Evolutionary conservation across 1,140 invertebrate species (phyloP), one percentile per base, ranked within the genome.

Genomic region (Planococcus citri): DNA sequence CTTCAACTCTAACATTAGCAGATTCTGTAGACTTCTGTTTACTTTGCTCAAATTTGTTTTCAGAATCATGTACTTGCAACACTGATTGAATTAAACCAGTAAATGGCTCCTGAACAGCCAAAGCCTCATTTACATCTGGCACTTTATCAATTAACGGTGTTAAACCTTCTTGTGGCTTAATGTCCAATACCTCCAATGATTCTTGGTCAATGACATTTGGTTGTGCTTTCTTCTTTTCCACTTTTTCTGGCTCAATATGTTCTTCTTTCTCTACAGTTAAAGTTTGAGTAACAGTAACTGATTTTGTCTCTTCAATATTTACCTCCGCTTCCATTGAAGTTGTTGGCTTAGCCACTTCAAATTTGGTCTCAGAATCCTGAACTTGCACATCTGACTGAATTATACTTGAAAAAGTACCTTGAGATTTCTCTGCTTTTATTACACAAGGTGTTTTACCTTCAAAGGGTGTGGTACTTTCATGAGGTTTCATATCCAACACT

Each of bases 231-330:
- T 69, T 69, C n/a, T 69, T 69, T 1, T 76, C 75, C 1, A 73
- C 73, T 57, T 72, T 74, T 17, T 75, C 74, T 0, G 74, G 75
- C 0, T 77, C 73, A 38, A 76, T 74, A 22, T 76, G 73, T 22
- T 76, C 72, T 27, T 27, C 60, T 14, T 73, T 69, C 22, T 83
- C 82, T 68, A 82, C 75, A 0, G 75, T 70, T 20, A 79, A 72
- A 2, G 82, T 77, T 73, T 83, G 75, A 58, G 78, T 80, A 21
- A 84, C 75, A 2, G 74, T 79, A 4, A 84, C 51, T 71, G 80
- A 77, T 73, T 80, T 78, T 41, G 76, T 78, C 71, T 80, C 78
- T 25, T 78, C 76, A 67, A 84, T 77, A n/a, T 73, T 73, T 22
- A 81, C 70, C n/a, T 76, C 76, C 1, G 78, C 81, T 68, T 74